These are phyloP conservation scores for Silurus meridionalis DNA, from an alignment of 2,113 vertebrate species.

Conservation along the genomic window DNA sequence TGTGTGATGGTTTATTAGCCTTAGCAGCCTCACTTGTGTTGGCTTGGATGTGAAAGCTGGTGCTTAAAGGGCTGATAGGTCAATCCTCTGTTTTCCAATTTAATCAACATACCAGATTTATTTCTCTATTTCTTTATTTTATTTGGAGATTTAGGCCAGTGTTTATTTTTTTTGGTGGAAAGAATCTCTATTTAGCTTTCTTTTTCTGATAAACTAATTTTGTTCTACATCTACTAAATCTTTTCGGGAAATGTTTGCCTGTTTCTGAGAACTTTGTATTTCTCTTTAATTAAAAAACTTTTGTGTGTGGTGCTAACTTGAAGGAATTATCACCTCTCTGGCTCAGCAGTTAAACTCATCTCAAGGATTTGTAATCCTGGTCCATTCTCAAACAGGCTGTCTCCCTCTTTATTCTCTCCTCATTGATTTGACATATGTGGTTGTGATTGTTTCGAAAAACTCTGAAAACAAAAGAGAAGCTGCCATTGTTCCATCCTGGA, in stretches of 20 bases:
- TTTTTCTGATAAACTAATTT: not conserved
- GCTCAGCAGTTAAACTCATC: not conserved
- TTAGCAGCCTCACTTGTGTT: not conserved
- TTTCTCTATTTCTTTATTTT: not conserved
- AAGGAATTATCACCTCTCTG: not conserved
- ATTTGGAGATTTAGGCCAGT: not conserved
- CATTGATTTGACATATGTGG: conserved; percentile 27
- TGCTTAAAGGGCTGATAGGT: not conserved
- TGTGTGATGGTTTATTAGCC: conserved; percentile 31
- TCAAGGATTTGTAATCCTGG: conserved; percentile 16
- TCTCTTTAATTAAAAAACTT: not conserved
- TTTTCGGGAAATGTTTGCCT: not conserved
- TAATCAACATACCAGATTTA: not conserved
- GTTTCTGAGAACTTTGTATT: conserved; percentile 15
- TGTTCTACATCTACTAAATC: not conserved
- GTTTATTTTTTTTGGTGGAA: not conserved
- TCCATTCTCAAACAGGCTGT: conserved; percentile 13
- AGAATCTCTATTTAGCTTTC: not conserved
- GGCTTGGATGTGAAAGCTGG: not conserved
- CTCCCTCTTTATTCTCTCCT: conserved; percentile 20
- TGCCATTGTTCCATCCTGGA: conserved; percentile 53
- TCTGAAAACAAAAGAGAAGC: conserved; percentile 38
- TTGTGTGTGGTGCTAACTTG: not conserved
- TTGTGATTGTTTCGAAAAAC: conserved; percentile 33
- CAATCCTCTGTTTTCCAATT: not conserved